Percentiles rank a stretch among this genome's conserved stretches.
Evolutionary conservation across 2,888 invertebrate genomes (phyloP).

Genomic region (Prenolepis imparis): DNA sequence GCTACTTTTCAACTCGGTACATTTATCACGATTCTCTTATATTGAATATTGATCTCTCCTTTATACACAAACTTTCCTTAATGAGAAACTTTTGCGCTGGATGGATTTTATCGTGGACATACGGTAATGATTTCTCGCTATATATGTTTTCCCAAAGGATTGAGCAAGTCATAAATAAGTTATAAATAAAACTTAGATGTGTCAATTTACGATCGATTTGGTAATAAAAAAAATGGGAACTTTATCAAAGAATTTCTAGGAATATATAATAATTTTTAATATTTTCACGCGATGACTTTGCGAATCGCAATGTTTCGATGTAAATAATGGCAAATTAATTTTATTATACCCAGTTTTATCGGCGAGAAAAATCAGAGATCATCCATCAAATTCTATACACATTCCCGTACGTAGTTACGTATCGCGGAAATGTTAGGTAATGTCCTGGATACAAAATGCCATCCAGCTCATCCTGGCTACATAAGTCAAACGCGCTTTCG

Average conservation of each 20-base stretch:
- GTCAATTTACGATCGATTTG: not conserved
- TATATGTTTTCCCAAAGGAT: not conserved
- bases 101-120: not conserved
- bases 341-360: not conserved
- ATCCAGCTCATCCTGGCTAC: conserved; percentile 14
- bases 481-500: not conserved
- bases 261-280: not conserved
- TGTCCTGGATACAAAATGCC: not conserved
- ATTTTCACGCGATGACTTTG: not conserved
- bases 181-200: not conserved
- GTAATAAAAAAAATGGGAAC: not conserved
- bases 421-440: conserved; percentile 42
- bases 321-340: not conserved
- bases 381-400: not conserved
- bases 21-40: conserved; percentile 9
- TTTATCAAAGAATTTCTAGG: not conserved
- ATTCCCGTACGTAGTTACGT: not conserved
- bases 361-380: not conserved
- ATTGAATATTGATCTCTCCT: conserved; percentile 6
- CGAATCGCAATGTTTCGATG: not conserved
- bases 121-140: not conserved
- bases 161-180: not conserved
- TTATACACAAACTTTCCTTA: conserved; percentile 13
- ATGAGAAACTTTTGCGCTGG: not conserved
- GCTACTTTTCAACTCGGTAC: not conserved